phyloP scores from a whole-genome alignment of 2,888 invertebrate genomes.

The Stenotaenia linearis region DNA sequence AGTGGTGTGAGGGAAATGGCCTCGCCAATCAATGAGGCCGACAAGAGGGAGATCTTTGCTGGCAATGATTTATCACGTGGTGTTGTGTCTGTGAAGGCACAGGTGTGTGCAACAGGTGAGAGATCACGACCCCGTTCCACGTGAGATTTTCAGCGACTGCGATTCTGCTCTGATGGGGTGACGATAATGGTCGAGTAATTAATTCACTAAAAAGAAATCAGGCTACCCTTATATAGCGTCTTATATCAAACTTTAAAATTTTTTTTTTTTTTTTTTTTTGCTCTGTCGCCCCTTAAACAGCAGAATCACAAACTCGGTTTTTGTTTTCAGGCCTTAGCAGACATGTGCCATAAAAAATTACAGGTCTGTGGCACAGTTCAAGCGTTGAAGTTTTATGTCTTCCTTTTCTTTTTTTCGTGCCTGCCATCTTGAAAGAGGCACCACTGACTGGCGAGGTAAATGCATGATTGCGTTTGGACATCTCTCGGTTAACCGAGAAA shows the following conservation, averaged over 20 bases:
- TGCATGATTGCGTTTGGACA: not conserved
- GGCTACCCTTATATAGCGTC: not conserved
- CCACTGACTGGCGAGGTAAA: not conserved
- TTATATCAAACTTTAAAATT: not conserved
- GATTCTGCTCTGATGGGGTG: not conserved
- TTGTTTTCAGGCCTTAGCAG: not conserved
- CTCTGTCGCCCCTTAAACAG: not conserved
- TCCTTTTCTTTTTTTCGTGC: not conserved
- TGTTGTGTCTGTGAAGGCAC: not conserved
- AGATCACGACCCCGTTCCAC: slow-evolving; percentile 2
- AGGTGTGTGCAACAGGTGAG: slow-evolving; percentile 6
- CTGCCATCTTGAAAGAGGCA: not conserved
- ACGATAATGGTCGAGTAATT: not conserved
- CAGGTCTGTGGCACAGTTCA: not conserved
- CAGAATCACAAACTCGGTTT: not conserved
- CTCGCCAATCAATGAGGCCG: slow-evolving; percentile 11
- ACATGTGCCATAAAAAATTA: not conserved
- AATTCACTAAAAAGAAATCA: not conserved
- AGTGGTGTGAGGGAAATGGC: not conserved
- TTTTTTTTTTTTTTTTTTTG: not conserved
- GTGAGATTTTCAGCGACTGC: not conserved
- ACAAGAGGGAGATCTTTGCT: not conserved
- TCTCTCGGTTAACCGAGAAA: not conserved
- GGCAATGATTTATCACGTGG: slow-evolving; percentile 7
- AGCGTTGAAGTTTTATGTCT: slow-evolving; percentile 6